Base-by-base conservation (phyloP, 2,888 invertebrate species). In the Xestia ashworthii region DNA sequence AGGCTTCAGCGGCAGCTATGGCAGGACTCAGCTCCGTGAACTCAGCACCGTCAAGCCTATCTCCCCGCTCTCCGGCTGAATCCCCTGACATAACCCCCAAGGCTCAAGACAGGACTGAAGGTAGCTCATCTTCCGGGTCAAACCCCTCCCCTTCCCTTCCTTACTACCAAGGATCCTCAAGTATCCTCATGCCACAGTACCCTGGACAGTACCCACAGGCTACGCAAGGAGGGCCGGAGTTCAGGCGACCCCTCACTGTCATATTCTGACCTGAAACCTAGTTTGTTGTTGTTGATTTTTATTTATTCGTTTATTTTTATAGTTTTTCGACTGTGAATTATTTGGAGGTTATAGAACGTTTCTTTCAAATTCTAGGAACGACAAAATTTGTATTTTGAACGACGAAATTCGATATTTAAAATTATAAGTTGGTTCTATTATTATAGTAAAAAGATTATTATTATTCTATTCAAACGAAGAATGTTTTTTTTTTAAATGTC, bases 201-300 rank as follows among this genome's bases (percentile, higher is more conserved):
- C 97, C 97, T 0, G 97, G 97, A 0, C 97, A 97, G 87, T 97
- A 97, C 80, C 96, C 97, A 0, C 96, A 97, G 72, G 92, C 96
- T 6, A 92, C 97, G 1, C 97, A 97, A 91, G 96, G 97, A 9
- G 97, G 97, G 50, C 96, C 97, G 66, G 98, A 98, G 93, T 98
- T 98, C 93, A 96, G 98, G 89, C 97, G 98, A 92, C 98, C 98
- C 2, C 94, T 98, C 32, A 98, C 98, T 70, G 98, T 98, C 89
- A 98, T 98, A 97, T 98, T 98, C 97, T 98, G 98, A 98, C 98
- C 98, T 97, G 98, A 98, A 91, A 91, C 89, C 60, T 95, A 94
- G 89, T 74, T 80, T 78, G 85, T 89, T 89, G 81, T 87, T 88
- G 87, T 88, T 90, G 87, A 85, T 84, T 77, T 83, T 87, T 87